These are phyloP conservation scores for Caenorhabditis imperialis DNA, from an alignment of 2,888 invertebrate genomes.

Conservation along the genomic window DNA sequence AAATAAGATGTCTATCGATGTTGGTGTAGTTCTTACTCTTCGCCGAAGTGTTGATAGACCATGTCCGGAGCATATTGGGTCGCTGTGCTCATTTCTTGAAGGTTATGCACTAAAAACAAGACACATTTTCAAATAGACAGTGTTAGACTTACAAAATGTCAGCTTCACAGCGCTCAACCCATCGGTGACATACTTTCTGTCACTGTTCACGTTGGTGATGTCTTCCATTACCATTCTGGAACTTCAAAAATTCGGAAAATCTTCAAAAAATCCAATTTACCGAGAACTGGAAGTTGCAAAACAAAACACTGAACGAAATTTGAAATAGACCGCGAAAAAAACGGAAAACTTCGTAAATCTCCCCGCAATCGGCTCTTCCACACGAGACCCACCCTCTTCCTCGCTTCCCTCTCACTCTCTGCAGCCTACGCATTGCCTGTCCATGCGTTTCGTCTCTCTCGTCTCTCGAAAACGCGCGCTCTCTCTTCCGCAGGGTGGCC, in stretches of 20 bases:
- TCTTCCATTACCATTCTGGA: conserved; percentile 58
- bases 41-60: conserved; percentile 94
- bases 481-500: conserved; percentile 1
- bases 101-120: conserved; percentile 59
- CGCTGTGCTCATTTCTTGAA: conserved; percentile 55
- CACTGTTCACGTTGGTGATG: conserved; percentile 15
- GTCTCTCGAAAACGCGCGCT: conserved; percentile 4
- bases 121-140: too few relatives aligned
- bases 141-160: conserved; percentile 71
- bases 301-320: too few relatives aligned
- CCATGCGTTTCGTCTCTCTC: neutral
- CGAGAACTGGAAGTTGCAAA: too few relatives aligned
- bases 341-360: conserved; percentile 32
- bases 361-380: conserved; percentile 15
- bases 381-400: conserved; percentile 18
- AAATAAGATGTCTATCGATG: conserved; percentile 37
- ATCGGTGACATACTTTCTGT: conserved; percentile 55
- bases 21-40: conserved; percentile 82
- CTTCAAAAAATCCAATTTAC: too few relatives aligned
- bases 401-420: neutral
- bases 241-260: neutral
- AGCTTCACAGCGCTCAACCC: conserved; percentile 65
- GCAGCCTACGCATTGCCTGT: neutral
- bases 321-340: conserved; percentile 5
- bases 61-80: conserved; percentile 83